phyloP scores from a whole-genome alignment of 2,888 invertebrate genomes.

The Altica lythri region DNA sequence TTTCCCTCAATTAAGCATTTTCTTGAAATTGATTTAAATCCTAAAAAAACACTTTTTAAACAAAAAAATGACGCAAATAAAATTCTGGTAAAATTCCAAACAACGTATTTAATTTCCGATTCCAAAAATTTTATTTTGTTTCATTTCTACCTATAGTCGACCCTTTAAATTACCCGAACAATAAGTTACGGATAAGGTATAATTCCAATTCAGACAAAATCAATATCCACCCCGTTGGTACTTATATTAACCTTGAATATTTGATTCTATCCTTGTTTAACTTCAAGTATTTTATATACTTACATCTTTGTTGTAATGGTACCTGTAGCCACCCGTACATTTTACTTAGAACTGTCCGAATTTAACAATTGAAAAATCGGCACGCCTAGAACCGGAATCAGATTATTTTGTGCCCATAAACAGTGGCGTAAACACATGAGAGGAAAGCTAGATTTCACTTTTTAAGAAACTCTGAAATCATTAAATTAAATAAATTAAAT shows the following conservation, averaged over 20 bases:
- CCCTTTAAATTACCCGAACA: slow-evolving; percentile 9
- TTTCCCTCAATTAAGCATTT: too few relatives aligned
- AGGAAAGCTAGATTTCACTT: too few relatives aligned
- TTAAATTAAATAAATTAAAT: too few relatives aligned
- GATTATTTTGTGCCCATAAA: slow-evolving; percentile 33
- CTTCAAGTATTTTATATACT: not conserved
- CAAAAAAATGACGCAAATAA: too few relatives aligned
- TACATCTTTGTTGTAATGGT: slow-evolving; percentile 15
- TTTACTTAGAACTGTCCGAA: slow-evolving; percentile 37
- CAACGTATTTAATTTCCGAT: too few relatives aligned
- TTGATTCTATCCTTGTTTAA: not conserved
- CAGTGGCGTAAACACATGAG: too few relatives aligned
- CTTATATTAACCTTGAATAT: slow-evolving; percentile 4
- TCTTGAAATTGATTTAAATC: too few relatives aligned
- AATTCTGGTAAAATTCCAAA: too few relatives aligned
- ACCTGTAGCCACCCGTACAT: slow-evolving; percentile 34
- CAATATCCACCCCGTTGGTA: slow-evolving; percentile 1
- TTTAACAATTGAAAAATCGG: slow-evolving; percentile 34
- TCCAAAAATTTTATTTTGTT: too few relatives aligned
- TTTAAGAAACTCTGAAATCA: too few relatives aligned
- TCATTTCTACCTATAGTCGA: too few relatives aligned
- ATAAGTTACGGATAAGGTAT: not conserved
- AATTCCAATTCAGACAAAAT: not conserved
- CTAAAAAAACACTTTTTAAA: too few relatives aligned
- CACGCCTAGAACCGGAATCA: slow-evolving; percentile 28